phyloP scores from a whole-genome alignment of 2,797 vertebrate species.

The Borostomias antarcticus region DNA sequence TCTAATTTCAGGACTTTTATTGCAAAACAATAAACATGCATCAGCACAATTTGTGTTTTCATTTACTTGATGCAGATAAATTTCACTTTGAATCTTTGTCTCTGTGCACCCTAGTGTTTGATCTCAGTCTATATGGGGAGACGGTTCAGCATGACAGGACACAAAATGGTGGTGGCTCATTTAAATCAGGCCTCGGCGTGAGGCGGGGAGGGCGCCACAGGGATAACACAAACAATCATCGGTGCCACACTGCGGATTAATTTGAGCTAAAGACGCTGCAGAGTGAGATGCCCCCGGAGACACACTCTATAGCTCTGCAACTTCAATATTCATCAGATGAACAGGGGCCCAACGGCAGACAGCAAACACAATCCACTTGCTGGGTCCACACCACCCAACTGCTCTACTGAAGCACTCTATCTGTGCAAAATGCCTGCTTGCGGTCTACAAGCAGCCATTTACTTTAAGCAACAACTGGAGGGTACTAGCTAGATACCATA shows the following conservation, averaged over 20 bases:
- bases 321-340: slow-evolving; percentile 24
- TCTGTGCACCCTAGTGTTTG: slow-evolving; percentile 1
- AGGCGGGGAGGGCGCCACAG: neutral
- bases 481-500: too few species aligned
- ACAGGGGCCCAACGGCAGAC: neutral
- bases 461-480: too few species aligned
- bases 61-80: slow-evolving; percentile 18
- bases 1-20: slow-evolving; percentile 15
- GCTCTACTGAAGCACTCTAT: slow-evolving; percentile 18
- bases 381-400: slow-evolving; percentile 15
- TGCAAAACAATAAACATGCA: slow-evolving; percentile 7
- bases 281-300: slow-evolving; percentile 18
- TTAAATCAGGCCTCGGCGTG: slow-evolving; percentile 20
- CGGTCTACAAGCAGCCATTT: slow-evolving; percentile 1
- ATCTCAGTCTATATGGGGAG: slow-evolving; percentile 8
- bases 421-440: slow-evolving; percentile 13
- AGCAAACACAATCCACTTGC: slow-evolving; percentile 7
- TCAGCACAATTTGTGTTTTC: slow-evolving; percentile 16
- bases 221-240: slow-evolving; percentile 20
- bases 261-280: slow-evolving; percentile 32
- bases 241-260: slow-evolving; percentile 30
- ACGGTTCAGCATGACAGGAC: slow-evolving; percentile 18
- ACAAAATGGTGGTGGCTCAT: slow-evolving; percentile 29
- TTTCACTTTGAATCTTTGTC: slow-evolving; percentile 3
- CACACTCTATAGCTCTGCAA: slow-evolving; percentile 3